Evolutionary conservation across 2,888 invertebrate genomes (phyloP), one percentile per base, ranked within the genome.

Genomic region (Caenorhabditis panamensis): DNA sequence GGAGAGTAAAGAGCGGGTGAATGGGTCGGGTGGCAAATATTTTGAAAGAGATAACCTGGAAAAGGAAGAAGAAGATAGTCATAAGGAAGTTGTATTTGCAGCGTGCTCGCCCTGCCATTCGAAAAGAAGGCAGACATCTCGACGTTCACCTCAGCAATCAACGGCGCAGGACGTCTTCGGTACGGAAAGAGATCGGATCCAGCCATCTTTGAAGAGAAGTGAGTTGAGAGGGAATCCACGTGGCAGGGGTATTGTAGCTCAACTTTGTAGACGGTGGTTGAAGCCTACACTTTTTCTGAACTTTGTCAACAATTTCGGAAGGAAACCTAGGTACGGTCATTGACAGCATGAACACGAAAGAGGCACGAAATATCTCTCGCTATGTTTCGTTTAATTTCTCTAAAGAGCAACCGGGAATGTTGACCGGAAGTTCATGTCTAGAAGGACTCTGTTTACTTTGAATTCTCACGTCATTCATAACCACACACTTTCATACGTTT

Each of bases 161-260:
- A 87, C 69, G 82, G 83, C 41, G 87, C 87, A 22, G 83, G 84
- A 49, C 83, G 87, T 20, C 84, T 87, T 44, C 84, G 87, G 24
- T 87, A 87, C 71, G 87, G 87, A n/a, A 87, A 87, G 73, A 76
- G 87, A 71, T 81, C 81, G 58, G 58, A 56, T 24, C 44, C 59
- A 44, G 56, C 44, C 16, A n/a, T 53, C 20, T 77, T 69, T 73
- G 77, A 73, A 22, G 56, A 73, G 47, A 73, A 41, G 69, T 62
- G 31, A 67, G 69, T 68, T n/a, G 28, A 5, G 54, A 11, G 41
- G 51, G 61, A 26, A n/a, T 44, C 16, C 16, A n/a, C 9, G 31
- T 5, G 36, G 41, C 3, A 5, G 41, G 41, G 16, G 5, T 41
- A 16, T 41, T 66, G 24, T 66, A 66, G 66, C 31, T 6, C 31